These are phyloP conservation scores for Brachionus plicatilis DNA, from an alignment of 1,140 invertebrate genomes.

Conservation along the genomic window DNA sequence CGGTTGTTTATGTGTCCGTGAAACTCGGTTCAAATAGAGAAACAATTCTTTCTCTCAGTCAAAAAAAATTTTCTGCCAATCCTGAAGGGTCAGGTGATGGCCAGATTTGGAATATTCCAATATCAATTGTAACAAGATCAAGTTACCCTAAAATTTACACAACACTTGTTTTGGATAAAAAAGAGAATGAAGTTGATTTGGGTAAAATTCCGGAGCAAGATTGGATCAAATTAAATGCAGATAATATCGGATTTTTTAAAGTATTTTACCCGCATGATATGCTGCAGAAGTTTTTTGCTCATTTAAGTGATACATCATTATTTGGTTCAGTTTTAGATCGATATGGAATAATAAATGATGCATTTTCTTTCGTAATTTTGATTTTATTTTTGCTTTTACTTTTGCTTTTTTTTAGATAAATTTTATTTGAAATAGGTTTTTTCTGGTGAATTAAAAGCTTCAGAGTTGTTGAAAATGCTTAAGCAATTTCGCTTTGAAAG, in stretches of 20 bases:
- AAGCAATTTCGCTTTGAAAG: not conserved
- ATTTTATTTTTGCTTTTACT: not conserved
- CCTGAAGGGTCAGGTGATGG: conserved; percentile 41
- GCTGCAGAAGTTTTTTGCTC: not conserved
- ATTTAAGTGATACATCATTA: not conserved
- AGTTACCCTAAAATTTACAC: not conserved
- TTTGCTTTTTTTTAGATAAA: not conserved
- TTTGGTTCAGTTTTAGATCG: not conserved
- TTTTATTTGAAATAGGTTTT: not conserved
- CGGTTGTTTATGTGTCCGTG: conserved; percentile 61
- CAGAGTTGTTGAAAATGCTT: conserved; percentile 49
- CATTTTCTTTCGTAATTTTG: conserved; percentile 21
- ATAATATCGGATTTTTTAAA: conserved; percentile 28
- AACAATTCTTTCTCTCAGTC: not conserved
- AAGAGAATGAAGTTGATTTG: not conserved
- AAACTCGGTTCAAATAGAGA: conserved; percentile 47
- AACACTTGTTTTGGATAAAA: not conserved
- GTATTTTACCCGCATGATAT: not conserved
- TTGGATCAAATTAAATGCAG: conserved; percentile 36
- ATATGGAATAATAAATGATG: conserved; percentile 17
- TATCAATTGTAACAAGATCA: not conserved
- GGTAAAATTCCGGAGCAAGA: not conserved
- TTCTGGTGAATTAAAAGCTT: not conserved
- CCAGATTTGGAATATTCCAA: conserved; percentile 74
- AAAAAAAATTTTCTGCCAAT: not conserved